A percentile compares a stretch with the other conserved stretches of the same genome.
Evolutionary conservation across 2,888 invertebrate species (phyloP).

Genomic region (Xanthostigma xanthostigma): DNA sequence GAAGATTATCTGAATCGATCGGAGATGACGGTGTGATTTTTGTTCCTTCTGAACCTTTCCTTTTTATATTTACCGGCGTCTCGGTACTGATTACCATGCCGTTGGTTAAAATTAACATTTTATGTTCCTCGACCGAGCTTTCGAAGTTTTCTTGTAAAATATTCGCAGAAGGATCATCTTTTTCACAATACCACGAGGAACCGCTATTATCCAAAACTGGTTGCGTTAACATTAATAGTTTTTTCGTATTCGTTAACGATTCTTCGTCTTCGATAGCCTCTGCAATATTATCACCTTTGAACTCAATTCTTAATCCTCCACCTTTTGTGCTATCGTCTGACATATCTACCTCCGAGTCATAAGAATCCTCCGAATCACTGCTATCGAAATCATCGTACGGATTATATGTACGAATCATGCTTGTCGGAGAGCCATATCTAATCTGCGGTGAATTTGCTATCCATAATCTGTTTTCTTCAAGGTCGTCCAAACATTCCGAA

Average conservation of each 20-base stretch:
- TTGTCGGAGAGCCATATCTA: slow-evolving; percentile 39
- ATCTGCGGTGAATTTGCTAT: slow-evolving; percentile 27
- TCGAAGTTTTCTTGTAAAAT: slow-evolving; percentile 17
- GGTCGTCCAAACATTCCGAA: slow-evolving; percentile 26
- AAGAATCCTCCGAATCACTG: slow-evolving; percentile 34
- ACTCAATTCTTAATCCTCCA: slow-evolving; percentile 60
- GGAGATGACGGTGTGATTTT: too few relatives aligned
- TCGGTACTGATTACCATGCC: slow-evolving; percentile 20
- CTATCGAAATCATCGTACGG: slow-evolving; percentile 34
- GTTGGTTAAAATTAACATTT: slow-evolving; percentile 21
- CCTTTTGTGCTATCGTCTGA: slow-evolving; percentile 30
- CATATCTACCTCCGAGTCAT: slow-evolving; percentile 29
- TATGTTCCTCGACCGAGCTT: slow-evolving; percentile 16
- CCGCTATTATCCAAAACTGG: slow-evolving; percentile 21
- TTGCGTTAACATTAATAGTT: slow-evolving; percentile 7
- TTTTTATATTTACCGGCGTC: slow-evolving; percentile 3
- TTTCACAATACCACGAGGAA: slow-evolving; percentile 22
- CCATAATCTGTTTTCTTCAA: slow-evolving; percentile 17
- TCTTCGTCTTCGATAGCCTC: slow-evolving; percentile 56
- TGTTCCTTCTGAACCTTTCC: too few relatives aligned
- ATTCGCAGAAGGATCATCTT: slow-evolving; percentile 21
- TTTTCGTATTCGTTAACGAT: neutral
- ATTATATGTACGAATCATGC: slow-evolving; percentile 23
- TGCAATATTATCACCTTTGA: slow-evolving; percentile 71
- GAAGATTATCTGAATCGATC: too few relatives aligned